These are phyloP conservation scores for Meiosimyza decipiens DNA, from an alignment of 2,888 invertebrate genomes.

Conservation along the genomic window DNA sequence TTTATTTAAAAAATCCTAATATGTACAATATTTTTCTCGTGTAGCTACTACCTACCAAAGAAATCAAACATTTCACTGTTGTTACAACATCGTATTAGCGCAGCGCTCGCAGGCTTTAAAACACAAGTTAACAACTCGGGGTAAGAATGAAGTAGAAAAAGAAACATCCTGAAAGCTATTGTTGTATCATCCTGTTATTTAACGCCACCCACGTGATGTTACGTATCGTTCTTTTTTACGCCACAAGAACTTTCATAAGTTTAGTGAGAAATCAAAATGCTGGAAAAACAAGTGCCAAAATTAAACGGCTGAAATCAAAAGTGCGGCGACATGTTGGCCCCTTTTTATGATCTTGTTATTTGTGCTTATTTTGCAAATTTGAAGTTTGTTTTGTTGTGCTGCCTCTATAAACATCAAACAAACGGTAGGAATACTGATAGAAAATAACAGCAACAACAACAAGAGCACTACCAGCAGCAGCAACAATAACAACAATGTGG, in stretches of 20 bases:
- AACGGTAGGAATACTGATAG: slow-evolving; percentile 1
- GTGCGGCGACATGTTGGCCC: slow-evolving; percentile 2
- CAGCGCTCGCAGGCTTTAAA: too few relatives aligned
- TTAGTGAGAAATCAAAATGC: slow-evolving; percentile 25
- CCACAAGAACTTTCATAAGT: neutral
- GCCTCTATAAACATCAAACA: neutral
- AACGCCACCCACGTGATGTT: too few relatives aligned
- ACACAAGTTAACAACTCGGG: too few relatives aligned
- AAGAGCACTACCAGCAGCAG: neutral
- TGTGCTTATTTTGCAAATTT: neutral
- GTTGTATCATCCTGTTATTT: too few relatives aligned
- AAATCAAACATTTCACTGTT: too few relatives aligned
- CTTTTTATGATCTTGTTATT: slow-evolving; percentile 6
- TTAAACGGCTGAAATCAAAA: slow-evolving; percentile 5
- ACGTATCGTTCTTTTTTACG: neutral
- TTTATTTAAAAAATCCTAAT: too few relatives aligned
- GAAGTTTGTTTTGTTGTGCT: neutral
- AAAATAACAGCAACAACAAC: neutral
- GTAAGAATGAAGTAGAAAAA: too few relatives aligned
- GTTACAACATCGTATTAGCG: too few relatives aligned
- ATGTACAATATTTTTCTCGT: too few relatives aligned
- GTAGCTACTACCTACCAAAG: too few relatives aligned
- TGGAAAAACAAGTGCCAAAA: slow-evolving; percentile 12
- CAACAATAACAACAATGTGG: neutral
- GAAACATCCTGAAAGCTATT: too few relatives aligned